phyloP scores from a whole-genome alignment of 2,113 vertebrate genomes.

The Hassar affinis region DNA sequence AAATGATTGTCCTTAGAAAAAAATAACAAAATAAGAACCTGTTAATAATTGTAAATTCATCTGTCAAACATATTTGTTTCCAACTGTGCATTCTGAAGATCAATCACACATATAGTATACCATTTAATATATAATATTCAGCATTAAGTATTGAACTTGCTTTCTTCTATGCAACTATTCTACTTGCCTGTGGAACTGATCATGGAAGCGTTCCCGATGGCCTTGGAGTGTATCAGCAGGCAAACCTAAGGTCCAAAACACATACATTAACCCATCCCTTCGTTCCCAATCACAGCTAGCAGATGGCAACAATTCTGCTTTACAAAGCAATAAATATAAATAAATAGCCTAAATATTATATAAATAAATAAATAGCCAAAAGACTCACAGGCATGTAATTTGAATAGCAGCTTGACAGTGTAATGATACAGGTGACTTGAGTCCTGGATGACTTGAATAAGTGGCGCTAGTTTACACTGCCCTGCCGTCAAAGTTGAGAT shows the following conservation, averaged over 20 bases:
- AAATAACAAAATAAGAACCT: neutral
- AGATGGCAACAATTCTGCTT: neutral
- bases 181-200: constrained; percentile 92
- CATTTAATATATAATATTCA: neutral
- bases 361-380: neutral
- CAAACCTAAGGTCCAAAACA: constrained; percentile 76
- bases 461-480: constrained; percentile 92
- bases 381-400: constrained; percentile 91
- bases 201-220: constrained; percentile 92
- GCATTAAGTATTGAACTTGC: no score
- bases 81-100: neutral
- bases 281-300: neutral
- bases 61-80: neutral
- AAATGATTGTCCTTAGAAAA: neutral
- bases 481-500: constrained; percentile 90
- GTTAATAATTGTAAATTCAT: neutral
- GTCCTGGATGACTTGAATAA: constrained; percentile 97
- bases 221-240: constrained; percentile 91
- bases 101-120: neutral
- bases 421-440: constrained; percentile 97
- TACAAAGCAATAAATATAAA: neutral
- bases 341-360: neutral
- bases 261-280: neutral
- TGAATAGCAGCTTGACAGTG: constrained; percentile 92
- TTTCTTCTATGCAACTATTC: neutral